A percentile compares a stretch with the other conserved stretches of the same genome.
Evolutionary conservation across 1,140 invertebrate species (phyloP).

Genomic region (Chionoecetes opilio): DNA sequence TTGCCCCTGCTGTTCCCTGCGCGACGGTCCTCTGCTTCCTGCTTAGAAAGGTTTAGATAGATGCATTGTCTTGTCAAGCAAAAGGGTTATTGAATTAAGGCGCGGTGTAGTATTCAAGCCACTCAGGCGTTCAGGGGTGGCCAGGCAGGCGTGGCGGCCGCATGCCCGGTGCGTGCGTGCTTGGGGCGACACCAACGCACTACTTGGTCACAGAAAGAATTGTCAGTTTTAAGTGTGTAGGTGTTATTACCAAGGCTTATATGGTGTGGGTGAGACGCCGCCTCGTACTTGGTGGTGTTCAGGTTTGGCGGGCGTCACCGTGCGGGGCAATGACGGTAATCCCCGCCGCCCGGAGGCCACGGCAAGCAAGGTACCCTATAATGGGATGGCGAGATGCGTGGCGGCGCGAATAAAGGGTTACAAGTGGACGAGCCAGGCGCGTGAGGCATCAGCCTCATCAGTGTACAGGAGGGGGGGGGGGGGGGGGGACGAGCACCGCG

Average conservation of each 20-base stretch:
- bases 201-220: not conserved
- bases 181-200: not conserved
- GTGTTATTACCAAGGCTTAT: not conserved
- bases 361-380: not conserved
- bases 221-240: not conserved
- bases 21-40: not conserved
- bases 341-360: not conserved
- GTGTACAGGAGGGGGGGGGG: not conserved
- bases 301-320: not conserved
- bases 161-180: not conserved
- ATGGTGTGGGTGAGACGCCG: not conserved
- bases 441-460: not conserved
- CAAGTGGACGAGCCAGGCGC: not conserved
- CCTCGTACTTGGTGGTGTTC: not conserved
- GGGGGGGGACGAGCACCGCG: not conserved
- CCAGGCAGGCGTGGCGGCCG: not conserved
- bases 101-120: not conserved
- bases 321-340: not conserved
- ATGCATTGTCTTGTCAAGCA: not conserved
- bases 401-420: not conserved
- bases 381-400: not conserved
- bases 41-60: not conserved
- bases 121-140: not conserved
- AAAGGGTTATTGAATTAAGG: not conserved
- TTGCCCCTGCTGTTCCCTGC: not conserved